phyloP scores from a whole-genome alignment of 2,797 vertebrate genomes.

The Chaetophractus vellerosus region DNA sequence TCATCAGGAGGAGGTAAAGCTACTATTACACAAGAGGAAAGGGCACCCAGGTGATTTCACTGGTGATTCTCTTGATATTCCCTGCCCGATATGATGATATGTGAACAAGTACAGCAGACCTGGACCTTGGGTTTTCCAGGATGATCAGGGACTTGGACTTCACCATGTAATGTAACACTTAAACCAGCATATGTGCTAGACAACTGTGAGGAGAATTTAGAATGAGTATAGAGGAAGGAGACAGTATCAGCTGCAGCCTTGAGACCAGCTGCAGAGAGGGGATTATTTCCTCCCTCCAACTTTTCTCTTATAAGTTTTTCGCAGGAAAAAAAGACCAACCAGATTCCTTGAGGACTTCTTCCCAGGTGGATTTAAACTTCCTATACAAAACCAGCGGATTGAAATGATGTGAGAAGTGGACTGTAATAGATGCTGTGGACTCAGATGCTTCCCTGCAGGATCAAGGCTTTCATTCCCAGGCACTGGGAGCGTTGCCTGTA shows the following conservation, averaged over 20 bases:
- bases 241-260: neutral
- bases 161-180: neutral
- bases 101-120: neutral
- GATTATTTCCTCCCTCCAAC: neutral
- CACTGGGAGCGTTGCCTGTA: too few species aligned
- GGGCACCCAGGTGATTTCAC: neutral
- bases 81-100: neutral
- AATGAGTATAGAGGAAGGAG: neutral
- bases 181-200: neutral
- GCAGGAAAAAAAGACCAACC: neutral
- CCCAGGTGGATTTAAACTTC: neutral
- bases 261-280: neutral
- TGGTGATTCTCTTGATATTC: neutral
- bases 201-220: neutral
- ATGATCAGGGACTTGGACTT: neutral
- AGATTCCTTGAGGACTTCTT: constrained; percentile 39
- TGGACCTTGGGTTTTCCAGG: neutral
- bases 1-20: neutral
- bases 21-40: neutral
- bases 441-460: too few species aligned
- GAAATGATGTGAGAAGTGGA: too few species aligned
- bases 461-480: too few species aligned
- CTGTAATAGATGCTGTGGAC: too few species aligned
- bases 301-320: constrained; percentile 16
- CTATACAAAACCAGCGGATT: too few species aligned